A percentile compares a stretch with the other conserved stretches of the same genome.
Evolutionary conservation across 37 sponge, comb jelly and placozoan genomes (phyloP).

Genomic region (Petrosia ficiformis): DNA sequence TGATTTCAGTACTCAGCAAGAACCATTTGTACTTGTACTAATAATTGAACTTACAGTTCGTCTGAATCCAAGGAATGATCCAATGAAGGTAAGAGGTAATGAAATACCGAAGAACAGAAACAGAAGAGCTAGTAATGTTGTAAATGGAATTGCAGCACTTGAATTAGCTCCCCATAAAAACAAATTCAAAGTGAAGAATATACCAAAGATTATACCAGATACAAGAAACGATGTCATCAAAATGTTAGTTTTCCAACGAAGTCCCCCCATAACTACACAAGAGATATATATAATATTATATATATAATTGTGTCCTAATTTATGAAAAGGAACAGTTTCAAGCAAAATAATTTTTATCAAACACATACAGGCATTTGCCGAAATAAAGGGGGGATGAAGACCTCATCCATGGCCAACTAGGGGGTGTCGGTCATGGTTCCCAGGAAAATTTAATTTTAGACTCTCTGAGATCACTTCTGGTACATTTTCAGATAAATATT

Average conservation of each 20-base stretch:
- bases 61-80: conserved; percentile 94
- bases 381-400: background rate
- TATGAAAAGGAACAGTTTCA: background rate
- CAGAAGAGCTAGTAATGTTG: conserved; percentile 89
- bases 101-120: conserved; percentile 95
- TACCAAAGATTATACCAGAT: conserved; percentile 71
- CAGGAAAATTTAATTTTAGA: no score
- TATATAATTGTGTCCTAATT: no score
- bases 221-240: conserved; percentile 84
- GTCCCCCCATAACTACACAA: conserved; percentile 85
- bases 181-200: conserved; percentile 91
- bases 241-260: conserved; percentile 91
- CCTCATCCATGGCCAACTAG: no score
- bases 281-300: background rate
- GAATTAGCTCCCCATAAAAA: conserved; percentile 90
- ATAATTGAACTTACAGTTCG: conserved; percentile 61
- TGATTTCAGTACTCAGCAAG: no score
- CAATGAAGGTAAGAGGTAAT: conserved; percentile 94
- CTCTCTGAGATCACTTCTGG: no score
- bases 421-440: no score
- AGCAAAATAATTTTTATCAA: background rate
- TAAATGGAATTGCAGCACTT: conserved; percentile 97
- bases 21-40: no score
- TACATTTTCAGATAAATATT: no score
- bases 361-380: conserved; percentile 1